Evolutionary conservation across 2,888 invertebrate species (phyloP), one percentile per base, ranked within the genome.

Genomic region (Antheraea yamamai): DNA sequence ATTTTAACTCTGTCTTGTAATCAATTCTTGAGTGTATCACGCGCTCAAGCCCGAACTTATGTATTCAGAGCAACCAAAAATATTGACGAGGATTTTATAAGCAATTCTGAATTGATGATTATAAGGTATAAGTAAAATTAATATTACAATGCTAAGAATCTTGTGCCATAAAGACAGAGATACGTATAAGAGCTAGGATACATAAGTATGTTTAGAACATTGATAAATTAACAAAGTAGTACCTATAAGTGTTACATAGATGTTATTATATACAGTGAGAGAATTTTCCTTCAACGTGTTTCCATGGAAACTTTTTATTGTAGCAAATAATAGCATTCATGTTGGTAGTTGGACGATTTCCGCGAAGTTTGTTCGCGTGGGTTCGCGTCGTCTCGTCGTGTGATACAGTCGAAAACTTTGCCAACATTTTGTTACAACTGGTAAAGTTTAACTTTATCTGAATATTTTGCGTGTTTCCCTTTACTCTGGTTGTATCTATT

Each of bases 271-370:
- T 55, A 72, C 14, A 74, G 72, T 74, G 58, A 72, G 68, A 75
- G 73, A 73, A 52, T 47, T 75, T 70, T 58, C 23, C 79, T 81
- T 79, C 81, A 78, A 83, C 81, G 84, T 84, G 84, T 86, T 82
- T 80, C 79, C 76, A 81, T 82, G 82, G 82, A 87, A 87, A 89
- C 81, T 88, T 91, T 91, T 90, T 90, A 91, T 90, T 90, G 85
- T 81, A 85, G 85, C 88, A 89, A 91, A 90, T 90, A 89, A 89
- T 91, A 87, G 88, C 85, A 89, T 89, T 91, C 89, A 90, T 90
- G 89, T 88, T 86, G 85, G 83, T 86, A 86, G 86, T 87, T 84
- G 84, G 85, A 78, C 84, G 85, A 86, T 88, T 85, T 84, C 82
- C 81, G 77, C 77, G 78, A 85, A 88, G 83, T 87, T 88, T 80